Evolutionary conservation across 2,113 vertebrate species (phyloP), one percentile per base, ranked within the genome.

Genomic region (Thinocorus orbignyianus): DNA sequence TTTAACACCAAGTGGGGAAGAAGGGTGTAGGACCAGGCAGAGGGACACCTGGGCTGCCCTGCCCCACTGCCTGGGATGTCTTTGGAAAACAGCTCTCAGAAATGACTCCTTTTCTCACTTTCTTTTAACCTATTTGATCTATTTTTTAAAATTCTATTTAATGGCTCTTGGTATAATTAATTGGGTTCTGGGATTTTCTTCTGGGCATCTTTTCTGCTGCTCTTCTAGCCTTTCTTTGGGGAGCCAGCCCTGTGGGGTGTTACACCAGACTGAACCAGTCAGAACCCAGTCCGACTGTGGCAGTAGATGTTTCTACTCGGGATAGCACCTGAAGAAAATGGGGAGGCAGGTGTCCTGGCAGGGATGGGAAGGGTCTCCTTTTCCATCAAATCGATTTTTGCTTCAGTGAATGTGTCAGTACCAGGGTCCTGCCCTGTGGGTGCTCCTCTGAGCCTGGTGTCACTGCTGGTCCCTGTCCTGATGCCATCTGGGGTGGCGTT

Each of bases 291-390:
- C 57, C 0, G 1, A 23, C 33, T 24, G 19, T 11, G 31, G 60
- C 0, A 1, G 13, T 16, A 11, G 7, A 6, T 23, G 15, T 25
- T 71, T 46, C 3, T 51, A 8, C 44, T 68, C n/a, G 10, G 60
- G 88, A 52, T 33, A 85, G 68, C 39, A 58, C 28, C 3, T 3
- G 20, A 25, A 33, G 73, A n/a, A n/a, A 39, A 39, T 52, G n/a
- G 39, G 61, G 48, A 71, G 70, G 57, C 51, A 39, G 84, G 39
- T 22, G 2, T 37, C 31, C 31, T 3, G 23, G 30, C 35, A 68
- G 58, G 31, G 39, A 24, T 28, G 61, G 83, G 42, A 54, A 41
- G 12, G 10, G 17, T 83, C 62, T 79, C 73, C 41, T 76, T 71
- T 60, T 58, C 46, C 44, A 33, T 35, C 18, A 26, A 37, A 23